Base-by-base conservation (phyloP, 2,113 vertebrate genomes). In the Camelus dromedarius region DNA sequence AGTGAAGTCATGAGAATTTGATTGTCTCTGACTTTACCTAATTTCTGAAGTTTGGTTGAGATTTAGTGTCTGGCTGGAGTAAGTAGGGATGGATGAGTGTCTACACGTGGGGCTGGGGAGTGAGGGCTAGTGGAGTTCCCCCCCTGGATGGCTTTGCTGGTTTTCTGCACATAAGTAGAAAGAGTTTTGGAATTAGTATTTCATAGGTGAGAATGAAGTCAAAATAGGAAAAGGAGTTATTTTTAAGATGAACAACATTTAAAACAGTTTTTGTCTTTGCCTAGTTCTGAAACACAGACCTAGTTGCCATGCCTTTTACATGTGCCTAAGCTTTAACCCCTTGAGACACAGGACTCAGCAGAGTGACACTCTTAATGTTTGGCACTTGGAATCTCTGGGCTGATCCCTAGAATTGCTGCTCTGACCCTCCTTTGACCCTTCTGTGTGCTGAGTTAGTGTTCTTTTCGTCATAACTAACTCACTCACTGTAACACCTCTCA, bases 121-220 rank as follows among this genome's bases (percentile, higher is more conserved):
- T 1, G 18, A 20, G 35, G 54, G 0, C 3, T 15, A 0, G 6
- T 22, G 7, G 38, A 11, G n/a, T 48, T 67, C 73, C 50, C 28
- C 73, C 64, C 88, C 46, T 64, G 54, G n/a, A 35, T 56, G 12
- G 13, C 15, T 85, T 77, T 95, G 60, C 58, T 70, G 62, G 35
- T 79, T 85, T 93, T 93, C 35, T 91, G 76, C 26, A 38, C 15
- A 54, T n/a, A 80, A 1, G 67, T 38, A 77, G 77, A 89, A 91
- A 66, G 73, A 89, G 35, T 77, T 85, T 94, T 48, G 69, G 93
- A 82, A 85, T 95, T 56, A 79, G 58, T 77, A 9, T 66, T 76
- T 77, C 58, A 16, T 42, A 58, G 52, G 35, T 90, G 46, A 83
- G 46, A 91, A 56, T 87, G 62, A 77, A 83, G 22, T 91, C 52